phyloP scores from a whole-genome alignment of 2,113 vertebrate genomes.

The Pholis gunnellus region DNA sequence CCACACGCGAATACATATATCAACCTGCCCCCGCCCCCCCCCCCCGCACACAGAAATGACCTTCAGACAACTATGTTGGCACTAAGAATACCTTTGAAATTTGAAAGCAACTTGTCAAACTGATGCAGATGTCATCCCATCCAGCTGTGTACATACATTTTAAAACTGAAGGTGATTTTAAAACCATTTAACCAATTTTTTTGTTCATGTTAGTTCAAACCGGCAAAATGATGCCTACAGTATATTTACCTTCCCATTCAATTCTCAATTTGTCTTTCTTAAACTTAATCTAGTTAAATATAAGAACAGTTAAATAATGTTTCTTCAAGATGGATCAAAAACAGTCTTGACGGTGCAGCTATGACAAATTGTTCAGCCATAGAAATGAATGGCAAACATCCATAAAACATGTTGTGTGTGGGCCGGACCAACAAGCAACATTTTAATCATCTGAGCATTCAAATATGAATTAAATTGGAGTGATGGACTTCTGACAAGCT shows the following conservation, averaged over 20 bases:
- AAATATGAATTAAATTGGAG: neutral
- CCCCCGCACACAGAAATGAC: conserved; percentile 42
- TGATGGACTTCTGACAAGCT: neutral
- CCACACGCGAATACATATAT: neutral
- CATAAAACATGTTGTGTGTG: neutral
- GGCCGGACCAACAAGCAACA: neutral
- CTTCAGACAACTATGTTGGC: neutral
- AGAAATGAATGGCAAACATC: neutral
- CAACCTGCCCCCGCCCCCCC: conserved; percentile 39
- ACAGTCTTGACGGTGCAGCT: neutral
- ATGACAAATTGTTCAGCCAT: neutral
- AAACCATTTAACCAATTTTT: neutral
- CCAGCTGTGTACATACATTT: neutral
- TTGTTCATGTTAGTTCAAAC: neutral
- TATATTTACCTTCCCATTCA: neutral
- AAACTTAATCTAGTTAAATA: neutral
- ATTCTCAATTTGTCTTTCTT: neutral
- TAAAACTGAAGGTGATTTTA: neutral
- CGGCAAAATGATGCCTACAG: neutral
- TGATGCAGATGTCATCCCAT: neutral
- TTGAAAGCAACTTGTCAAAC: conserved; percentile 2
- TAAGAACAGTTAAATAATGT: neutral
- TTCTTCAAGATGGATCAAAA: neutral
- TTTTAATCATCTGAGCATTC: neutral
- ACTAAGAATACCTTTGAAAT: conserved; percentile 20